These are phyloP conservation scores for Diplazon laetatorius DNA, from an alignment of 2,888 invertebrate genomes.

Conservation along the genomic window DNA sequence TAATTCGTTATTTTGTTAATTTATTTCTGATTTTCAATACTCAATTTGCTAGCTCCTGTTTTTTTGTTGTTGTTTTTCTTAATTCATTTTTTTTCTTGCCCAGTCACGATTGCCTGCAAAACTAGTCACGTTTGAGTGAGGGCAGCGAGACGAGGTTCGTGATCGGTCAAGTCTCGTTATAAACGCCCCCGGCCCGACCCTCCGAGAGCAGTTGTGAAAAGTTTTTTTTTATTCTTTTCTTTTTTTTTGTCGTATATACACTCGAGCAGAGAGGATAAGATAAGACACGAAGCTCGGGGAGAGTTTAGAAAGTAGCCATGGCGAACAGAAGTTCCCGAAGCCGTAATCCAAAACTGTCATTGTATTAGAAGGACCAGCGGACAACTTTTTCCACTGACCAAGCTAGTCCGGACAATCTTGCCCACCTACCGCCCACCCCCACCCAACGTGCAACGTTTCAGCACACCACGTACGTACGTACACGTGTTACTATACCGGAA, in stretches of 20 bases:
- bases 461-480: constrained; percentile 39
- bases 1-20: too few species aligned
- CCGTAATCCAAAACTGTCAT: constrained; percentile 74
- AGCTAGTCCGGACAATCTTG: constrained; percentile 30
- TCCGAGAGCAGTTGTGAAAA: constrained; percentile 34
- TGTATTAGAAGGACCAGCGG: constrained; percentile 67
- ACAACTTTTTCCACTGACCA: constrained; percentile 59
- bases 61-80: too few species aligned
- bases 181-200: constrained; percentile 39
- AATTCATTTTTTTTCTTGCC: background rate
- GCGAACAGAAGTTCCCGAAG: constrained; percentile 69
- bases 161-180: constrained; percentile 55
- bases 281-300: constrained; percentile 40
- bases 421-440: constrained; percentile 11
- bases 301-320: constrained; percentile 62
- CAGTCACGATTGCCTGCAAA: background rate
- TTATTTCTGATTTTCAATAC: too few species aligned
- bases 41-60: too few species aligned
- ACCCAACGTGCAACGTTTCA: background rate
- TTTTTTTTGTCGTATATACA: constrained; percentile 54
- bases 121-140: background rate
- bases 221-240: too few species aligned
- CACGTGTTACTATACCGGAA: constrained; percentile 25
- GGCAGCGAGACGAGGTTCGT: background rate
- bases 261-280: constrained; percentile 28